Base-by-base conservation (phyloP, 2,888 invertebrate genomes). In the Ornithoptera alexandrae region DNA sequence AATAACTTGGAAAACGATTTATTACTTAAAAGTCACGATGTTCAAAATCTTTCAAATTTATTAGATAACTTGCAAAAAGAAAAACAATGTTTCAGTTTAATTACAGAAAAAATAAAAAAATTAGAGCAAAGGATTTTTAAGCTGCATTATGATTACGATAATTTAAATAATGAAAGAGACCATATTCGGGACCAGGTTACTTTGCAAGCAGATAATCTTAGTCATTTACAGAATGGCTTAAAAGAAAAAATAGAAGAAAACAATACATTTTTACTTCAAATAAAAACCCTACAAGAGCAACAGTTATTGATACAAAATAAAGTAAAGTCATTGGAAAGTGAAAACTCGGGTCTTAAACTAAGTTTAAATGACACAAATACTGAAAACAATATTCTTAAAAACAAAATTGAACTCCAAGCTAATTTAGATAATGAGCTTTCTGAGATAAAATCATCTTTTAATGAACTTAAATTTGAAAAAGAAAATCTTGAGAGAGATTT, bases 171-270 rank as follows among this genome's bases (percentile, higher is more conserved):
- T 6, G 83, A 87, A 74, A 87, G 81, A 70, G 72, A 76, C 36
- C 70, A 56, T 36, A 74, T 87, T 58, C 77, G 84, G 69, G 73
- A 72, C 58, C 81, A 83, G 69, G 77, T 78, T 53, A 75, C 81
- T 53, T 73, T 71, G 30, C 86, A 86, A 81, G 79, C 70, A 18
- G 73, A 80, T 46, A 82, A 85, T 78, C 70, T 82, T 1, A 81
- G 81, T 68, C 75, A 80, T 70, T 78, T 88, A 65, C 74, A 75
- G 53, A 78, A 81, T 62, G 74, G 69, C 8, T 74, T 90, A 58
- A 80, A 88, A 71, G 73, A 24, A 2, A 86, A 84, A 80, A 82
- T 77, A 50, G 79, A 84, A 68, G 87, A 89, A 76, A 89, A 87
- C 67, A 74, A 69, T 70, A 72, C 76, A 6, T 75, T 89, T 63